Evolutionary conservation across 2,888 invertebrate species (phyloP).

Genomic region (Schizaphis graminum): DNA sequence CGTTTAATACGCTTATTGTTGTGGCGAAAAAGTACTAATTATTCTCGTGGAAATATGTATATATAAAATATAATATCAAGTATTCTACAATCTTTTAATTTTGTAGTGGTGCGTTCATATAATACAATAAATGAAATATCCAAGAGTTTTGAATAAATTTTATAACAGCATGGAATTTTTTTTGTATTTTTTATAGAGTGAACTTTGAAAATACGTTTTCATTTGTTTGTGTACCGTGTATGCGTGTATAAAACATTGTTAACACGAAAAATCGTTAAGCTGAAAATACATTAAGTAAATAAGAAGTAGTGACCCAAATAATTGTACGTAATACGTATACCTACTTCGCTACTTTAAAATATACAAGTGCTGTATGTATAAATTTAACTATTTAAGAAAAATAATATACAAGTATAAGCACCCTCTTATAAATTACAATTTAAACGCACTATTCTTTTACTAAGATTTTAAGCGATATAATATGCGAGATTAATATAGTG

Average conservation of each 20-base stretch:
- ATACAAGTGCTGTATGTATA: not conserved
- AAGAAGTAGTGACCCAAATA: not conserved
- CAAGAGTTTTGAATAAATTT: not conserved
- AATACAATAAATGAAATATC: not conserved
- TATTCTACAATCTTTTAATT: conserved; percentile 21
- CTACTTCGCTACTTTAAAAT: not conserved
- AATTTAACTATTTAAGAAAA: not conserved
- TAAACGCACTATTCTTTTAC: not conserved
- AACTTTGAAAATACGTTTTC: not conserved
- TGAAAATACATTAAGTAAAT: conserved; percentile 18
- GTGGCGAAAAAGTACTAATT: not conserved
- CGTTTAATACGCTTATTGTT: conserved; percentile 14
- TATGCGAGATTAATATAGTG: not conserved
- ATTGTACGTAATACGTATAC: not conserved
- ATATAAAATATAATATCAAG: not conserved
- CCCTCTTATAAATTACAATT: not conserved
- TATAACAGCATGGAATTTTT: not conserved
- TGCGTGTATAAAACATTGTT: not conserved
- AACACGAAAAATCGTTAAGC: conserved; percentile 35
- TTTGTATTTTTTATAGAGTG: not conserved
- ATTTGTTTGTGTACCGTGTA: not conserved
- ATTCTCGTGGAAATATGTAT: not conserved
- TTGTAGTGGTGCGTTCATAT: not conserved
- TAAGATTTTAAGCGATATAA: not conserved
- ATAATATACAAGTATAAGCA: not conserved